Evolutionary conservation across 1,140 invertebrate genomes (phyloP), one percentile per base, ranked within the genome.

Genomic region (Myzus persicae): DNA sequence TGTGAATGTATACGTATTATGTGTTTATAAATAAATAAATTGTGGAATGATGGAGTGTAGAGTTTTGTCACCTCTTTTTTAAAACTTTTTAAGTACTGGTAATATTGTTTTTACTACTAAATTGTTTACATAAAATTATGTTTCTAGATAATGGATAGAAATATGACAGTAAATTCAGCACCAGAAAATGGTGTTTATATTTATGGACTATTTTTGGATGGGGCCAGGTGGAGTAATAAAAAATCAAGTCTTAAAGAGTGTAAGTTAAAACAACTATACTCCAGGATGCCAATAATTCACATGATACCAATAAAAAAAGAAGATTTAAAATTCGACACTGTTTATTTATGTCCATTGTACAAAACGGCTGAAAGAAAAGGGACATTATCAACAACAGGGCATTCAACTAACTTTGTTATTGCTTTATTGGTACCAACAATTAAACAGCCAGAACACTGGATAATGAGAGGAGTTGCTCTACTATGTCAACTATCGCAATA

Each of bases 201-300:
- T 54, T 96, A 97, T 94, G 98, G 98, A 0, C 95, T 99, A 54
- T 99, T 97, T 95, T 96, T 98, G 95, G 98, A 99, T 94, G 98
- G 98, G 2, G 98, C 98, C 48, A 96, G 98, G 93, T 99, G 98
- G 97, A 97, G 98, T 95, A 95, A 95, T 93, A 95, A 96, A 0
- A 95, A 95, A 93, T 96, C 97, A 95, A 95, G 95, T 92, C 94
- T 99, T 8, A 97, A 97, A 90, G 98, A 99, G 95, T 98, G 98
- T 1, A 95, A 96, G 22, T 97, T 98, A 0, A 98, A 98, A 96
- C 96, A 98, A 54, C 95, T 99, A 6, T 98, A 97, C 94, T 97
- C 98, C 94, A 95, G 95, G 0, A 96, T 99, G 95, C 98, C 98
- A 14, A 95, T 96, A 94, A 97, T 98, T 40, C 46, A 93, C 11